These are phyloP conservation scores for Leucoraja ocellata DNA, from an alignment of 2,797 vertebrate genomes.

Conservation along the genomic window DNA sequence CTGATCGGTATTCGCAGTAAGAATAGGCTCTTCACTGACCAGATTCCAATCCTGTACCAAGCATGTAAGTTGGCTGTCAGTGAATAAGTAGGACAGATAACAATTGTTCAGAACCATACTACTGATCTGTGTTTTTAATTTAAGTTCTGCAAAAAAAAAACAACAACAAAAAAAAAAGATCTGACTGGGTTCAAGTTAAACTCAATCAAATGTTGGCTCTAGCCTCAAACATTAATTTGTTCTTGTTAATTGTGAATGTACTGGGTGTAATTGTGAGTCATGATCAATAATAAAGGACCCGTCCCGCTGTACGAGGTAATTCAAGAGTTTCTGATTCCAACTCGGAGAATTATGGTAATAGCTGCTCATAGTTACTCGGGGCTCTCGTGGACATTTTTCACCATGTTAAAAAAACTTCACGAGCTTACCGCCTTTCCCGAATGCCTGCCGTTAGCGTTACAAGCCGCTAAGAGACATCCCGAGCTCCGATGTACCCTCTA, in stretches of 20 bases:
- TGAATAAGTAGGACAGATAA: neutral
- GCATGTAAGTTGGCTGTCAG: constrained; percentile 63
- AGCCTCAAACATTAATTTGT: neutral
- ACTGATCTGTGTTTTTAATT: neutral
- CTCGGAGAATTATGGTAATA: too few species aligned
- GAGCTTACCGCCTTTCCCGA: too few species aligned
- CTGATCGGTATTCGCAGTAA: constrained; percentile 87
- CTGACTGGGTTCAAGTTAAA: neutral
- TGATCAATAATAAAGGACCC: neutral
- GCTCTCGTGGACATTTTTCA: too few species aligned
- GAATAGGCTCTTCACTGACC: constrained; percentile 75
- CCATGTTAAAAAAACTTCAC: too few species aligned
- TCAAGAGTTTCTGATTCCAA: too few species aligned
- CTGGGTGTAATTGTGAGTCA: neutral
- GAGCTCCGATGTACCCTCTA: too few species aligned
- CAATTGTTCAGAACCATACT: neutral
- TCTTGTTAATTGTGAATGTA: neutral
- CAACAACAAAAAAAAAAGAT: neutral
- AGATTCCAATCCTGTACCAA: constrained; percentile 82
- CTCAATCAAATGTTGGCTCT: neutral
- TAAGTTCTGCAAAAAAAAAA: neutral
- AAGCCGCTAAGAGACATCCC: too few species aligned
- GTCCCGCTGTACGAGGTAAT: too few species aligned
- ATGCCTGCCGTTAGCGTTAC: too few species aligned
- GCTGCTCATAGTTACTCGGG: too few species aligned